Evolutionary conservation across 2,113 vertebrate genomes (phyloP).

Genomic region (Corythornis vintsioides): DNA sequence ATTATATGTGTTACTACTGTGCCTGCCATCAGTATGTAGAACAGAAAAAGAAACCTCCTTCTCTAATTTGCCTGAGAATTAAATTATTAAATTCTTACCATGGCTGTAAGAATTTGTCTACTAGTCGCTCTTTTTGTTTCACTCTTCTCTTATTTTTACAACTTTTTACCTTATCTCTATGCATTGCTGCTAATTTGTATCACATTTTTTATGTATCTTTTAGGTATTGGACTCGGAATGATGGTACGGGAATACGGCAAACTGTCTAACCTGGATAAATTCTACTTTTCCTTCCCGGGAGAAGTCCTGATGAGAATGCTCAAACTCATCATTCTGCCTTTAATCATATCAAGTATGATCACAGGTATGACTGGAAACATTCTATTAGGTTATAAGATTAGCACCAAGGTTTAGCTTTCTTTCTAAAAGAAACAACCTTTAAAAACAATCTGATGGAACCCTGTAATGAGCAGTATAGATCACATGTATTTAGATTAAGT

Average conservation of each 20-base stretch:
- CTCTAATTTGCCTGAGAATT: neutral
- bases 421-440: neutral
- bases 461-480: neutral
- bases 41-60: neutral
- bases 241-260: constrained; percentile 87
- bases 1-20: neutral
- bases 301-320: constrained; percentile 98
- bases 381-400: neutral
- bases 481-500: neutral
- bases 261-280: constrained; percentile 87
- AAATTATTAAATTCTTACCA: too few species aligned
- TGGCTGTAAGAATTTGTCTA: neutral
- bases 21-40: neutral
- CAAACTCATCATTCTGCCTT: constrained; percentile 93
- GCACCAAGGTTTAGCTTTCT: neutral
- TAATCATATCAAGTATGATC: constrained; percentile 98
- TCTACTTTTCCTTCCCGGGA: constrained; percentile 95
- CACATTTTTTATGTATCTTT: neutral
- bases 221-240: constrained; percentile 89
- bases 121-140: neutral
- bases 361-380: constrained; percentile 81
- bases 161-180: neutral
- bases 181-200: neutral
- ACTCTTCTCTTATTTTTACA: neutral
- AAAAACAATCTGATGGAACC: neutral